These are phyloP conservation scores for Carassius carassius DNA, from an alignment of 2,113 vertebrate species.

Conservation along the genomic window DNA sequence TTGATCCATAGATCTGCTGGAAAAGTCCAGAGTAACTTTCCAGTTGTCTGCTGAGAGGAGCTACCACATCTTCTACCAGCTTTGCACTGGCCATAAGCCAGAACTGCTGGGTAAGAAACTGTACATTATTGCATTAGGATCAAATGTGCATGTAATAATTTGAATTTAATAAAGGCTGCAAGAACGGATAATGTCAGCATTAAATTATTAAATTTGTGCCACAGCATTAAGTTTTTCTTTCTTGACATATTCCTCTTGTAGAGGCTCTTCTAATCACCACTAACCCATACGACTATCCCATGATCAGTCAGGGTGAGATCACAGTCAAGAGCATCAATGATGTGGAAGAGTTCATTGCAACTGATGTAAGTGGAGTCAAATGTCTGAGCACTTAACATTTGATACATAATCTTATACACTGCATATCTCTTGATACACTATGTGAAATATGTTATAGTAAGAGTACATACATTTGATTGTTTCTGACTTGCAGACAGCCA, in stretches of 20 bases:
- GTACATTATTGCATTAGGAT: not conserved
- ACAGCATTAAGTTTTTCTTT: not conserved
- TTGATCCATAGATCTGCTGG: slow-evolving; percentile 66
- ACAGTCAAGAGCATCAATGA: slow-evolving; percentile 88
- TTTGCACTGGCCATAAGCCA: slow-evolving; percentile 75
- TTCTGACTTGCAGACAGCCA: slow-evolving; percentile 67
- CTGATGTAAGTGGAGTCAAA: slow-evolving; percentile 79
- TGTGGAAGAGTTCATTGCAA: slow-evolving; percentile 87
- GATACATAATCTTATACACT: not conserved
- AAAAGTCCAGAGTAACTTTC: slow-evolving; percentile 65
- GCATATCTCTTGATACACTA: not conserved
- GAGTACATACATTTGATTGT: not conserved
- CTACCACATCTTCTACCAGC: slow-evolving; percentile 79
- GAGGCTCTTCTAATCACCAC: slow-evolving; percentile 85
- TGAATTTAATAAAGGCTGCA: not conserved
- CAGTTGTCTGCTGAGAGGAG: slow-evolving; percentile 78
- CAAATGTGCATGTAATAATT: not conserved
- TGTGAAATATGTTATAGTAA: not conserved
- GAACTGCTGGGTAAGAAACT: slow-evolving; percentile 69
- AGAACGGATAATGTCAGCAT: not conserved
- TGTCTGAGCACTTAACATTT: not conserved
- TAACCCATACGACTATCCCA: slow-evolving; percentile 85
- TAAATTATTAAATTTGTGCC: too few species aligned
- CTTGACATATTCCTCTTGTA: slow-evolving; percentile 53
- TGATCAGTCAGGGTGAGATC: slow-evolving; percentile 89